Conservation (phyloP, 2,797 vertebrate species). For the Poecile montanus region DNA sequence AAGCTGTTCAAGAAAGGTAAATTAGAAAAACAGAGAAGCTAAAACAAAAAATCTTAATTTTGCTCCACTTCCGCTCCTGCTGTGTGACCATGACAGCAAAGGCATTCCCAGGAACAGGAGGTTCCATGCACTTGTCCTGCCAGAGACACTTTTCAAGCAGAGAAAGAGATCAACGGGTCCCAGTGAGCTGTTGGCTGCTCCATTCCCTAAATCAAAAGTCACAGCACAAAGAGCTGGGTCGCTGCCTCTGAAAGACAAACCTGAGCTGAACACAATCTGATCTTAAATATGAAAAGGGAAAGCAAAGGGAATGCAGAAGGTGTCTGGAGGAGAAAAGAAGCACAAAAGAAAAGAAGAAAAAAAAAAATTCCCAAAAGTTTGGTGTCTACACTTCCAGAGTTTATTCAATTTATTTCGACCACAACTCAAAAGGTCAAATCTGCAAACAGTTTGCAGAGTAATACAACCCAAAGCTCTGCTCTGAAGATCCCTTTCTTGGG, state of each 20-base stretch:
- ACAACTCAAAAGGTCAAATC: neutral
- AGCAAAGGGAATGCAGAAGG: neutral
- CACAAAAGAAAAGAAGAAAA: neutral
- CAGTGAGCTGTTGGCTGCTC: neutral
- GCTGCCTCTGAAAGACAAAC: neutral
- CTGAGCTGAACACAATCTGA: neutral
- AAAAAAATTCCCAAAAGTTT: neutral
- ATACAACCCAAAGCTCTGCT: neutral
- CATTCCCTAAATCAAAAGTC: rapidly evolving
- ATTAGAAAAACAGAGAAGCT: neutral
- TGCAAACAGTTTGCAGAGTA: neutral
- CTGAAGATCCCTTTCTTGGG: neutral
- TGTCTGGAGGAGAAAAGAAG: neutral
- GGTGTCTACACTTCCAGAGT: neutral
- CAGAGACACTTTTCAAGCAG: neutral
- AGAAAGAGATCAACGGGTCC: neutral
- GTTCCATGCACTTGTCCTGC: neutral
- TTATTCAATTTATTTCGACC: neutral
- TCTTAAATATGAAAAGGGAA: neutral
- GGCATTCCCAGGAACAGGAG: neutral
- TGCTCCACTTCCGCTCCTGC: neutral
- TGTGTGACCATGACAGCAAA: rapidly evolving
- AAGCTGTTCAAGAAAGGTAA: neutral
- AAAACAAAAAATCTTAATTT: neutral
- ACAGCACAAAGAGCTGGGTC: rapidly evolving